Evolutionary conservation across 2,888 invertebrate species (phyloP), one percentile per base, ranked within the genome.

Genomic region (Prionchulus punctatus): DNA sequence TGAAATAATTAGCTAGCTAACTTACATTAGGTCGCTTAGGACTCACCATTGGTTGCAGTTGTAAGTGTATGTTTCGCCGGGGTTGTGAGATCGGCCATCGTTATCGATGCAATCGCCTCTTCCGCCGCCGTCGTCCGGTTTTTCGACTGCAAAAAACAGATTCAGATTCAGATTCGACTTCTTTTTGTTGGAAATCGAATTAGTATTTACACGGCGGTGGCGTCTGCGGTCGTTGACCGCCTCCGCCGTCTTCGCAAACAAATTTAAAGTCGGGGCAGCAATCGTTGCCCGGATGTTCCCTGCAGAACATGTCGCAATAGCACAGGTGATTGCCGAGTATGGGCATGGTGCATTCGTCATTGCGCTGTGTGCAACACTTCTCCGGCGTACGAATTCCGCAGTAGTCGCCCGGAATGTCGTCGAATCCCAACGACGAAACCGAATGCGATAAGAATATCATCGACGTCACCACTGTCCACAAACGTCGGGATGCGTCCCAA

Each of bases 291-390:
- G 30, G 23, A 2, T 79, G 79, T 31, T 84, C 75, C 69, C 86
- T 83, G 75, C 92, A 92, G 74, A 91, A 92, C 62, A 84, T 79
- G 72, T 94, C 94, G 72, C 94, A 94, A 73, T 94, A 94, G 73
- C 94, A 94, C 1, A 68, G 60, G 18, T 84, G 72, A 0, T 89
- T 87, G 59, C 80, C 88, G 58, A 84, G 73, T 66, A 91, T 87
- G 27, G 82, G 82, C 54, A 82, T 79, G 0, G 86, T 80, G 71
- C 92, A 92, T 23, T 79, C 78, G 71, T 92, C 92, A 61, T 80
- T 76, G 49, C 92, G 77, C 51, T 81, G 79, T 0, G 67, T 66
- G 68, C 92, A 92, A 72, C 90, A 90, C 3, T 60, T 62, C 1
- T n/a, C 45, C 1, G 64, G 65, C 0, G 60, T 54, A 3, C 67